Conservation (phyloP, 37 sponge, comb jelly and placozoan species). For the Hormiphora californensis region DNA sequence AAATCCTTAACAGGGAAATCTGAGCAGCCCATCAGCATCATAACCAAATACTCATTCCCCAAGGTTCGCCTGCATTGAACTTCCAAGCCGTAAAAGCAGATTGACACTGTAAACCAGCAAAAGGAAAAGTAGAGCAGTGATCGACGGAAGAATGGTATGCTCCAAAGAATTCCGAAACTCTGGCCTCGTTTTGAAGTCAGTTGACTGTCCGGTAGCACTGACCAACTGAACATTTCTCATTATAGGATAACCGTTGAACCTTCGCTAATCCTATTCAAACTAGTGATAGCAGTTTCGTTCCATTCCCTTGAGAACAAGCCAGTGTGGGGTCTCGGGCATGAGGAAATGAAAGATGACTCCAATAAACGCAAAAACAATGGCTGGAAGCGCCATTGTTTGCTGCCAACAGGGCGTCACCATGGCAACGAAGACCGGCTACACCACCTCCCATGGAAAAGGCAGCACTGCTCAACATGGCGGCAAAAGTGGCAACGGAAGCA, state of each 20-base stretch:
- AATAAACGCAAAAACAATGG: background rate
- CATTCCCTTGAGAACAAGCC: slow-evolving; percentile 8
- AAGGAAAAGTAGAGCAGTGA: background rate
- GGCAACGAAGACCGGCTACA: slow-evolving; percentile 18
- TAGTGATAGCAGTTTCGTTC: background rate
- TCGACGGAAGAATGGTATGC: background rate
- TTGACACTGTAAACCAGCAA: slow-evolving; percentile 19
- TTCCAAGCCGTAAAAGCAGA: slow-evolving; percentile 37
- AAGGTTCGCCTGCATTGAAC: background rate
- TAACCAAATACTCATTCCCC: slow-evolving; percentile 25
- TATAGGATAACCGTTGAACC: background rate
- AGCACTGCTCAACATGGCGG: background rate
- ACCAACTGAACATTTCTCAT: background rate
- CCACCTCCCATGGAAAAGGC: slow-evolving; percentile 27
- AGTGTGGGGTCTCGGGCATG: slow-evolving; percentile 23
- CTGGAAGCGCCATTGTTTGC: background rate
- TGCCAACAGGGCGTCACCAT: background rate
- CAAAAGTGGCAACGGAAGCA: background rate
- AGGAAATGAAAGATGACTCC: background rate
- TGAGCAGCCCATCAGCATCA: slow-evolving; percentile 46
- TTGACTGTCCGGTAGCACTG: background rate
- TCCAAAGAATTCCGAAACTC: background rate
- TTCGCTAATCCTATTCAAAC: background rate
- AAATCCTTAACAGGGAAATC: background rate
- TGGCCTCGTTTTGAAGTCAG: background rate